Conservation (phyloP, 2,797 vertebrate species). For the Rhynchotus rufescens region DNA sequence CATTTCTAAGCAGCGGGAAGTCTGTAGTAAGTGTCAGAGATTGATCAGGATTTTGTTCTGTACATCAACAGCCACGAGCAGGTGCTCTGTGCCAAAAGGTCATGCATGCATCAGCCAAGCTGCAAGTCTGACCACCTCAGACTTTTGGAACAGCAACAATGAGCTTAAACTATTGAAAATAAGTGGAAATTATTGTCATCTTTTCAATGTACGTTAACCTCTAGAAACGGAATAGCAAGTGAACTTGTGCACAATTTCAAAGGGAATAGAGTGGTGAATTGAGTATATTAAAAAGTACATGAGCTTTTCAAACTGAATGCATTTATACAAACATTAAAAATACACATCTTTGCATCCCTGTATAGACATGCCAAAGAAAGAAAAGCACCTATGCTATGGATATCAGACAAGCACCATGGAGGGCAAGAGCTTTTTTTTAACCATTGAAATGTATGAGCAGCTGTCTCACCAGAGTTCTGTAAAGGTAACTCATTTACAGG, state of each 20-base stretch:
- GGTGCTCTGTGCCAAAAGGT: slow-evolving; percentile 48
- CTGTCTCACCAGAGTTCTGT: neutral
- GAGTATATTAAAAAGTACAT: neutral
- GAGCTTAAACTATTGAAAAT: slow-evolving; percentile 66
- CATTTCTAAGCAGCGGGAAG: slow-evolving; percentile 78
- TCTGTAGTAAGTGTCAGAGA: slow-evolving; percentile 80
- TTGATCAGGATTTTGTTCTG: slow-evolving; percentile 73
- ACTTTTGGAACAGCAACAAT: slow-evolving; percentile 36
- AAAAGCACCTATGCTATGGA: neutral
- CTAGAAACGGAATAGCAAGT: neutral
- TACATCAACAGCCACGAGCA: slow-evolving; percentile 71
- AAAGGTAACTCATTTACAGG: neutral
- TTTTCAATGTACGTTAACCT: slow-evolving; percentile 1
- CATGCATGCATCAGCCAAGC: slow-evolving; percentile 18
- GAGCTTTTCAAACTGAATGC: neutral
- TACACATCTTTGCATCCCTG: neutral
- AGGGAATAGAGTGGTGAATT: neutral
- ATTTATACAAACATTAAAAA: neutral
- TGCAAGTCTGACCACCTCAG: slow-evolving; percentile 53
- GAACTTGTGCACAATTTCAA: neutral
- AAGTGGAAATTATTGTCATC: neutral
- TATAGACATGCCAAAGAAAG: neutral
- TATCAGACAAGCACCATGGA: neutral
- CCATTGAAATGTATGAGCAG: neutral
- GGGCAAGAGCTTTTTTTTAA: neutral